These are phyloP conservation scores for Penelope pileata DNA, from an alignment of 2,113 vertebrate species.

Conservation along the genomic window DNA sequence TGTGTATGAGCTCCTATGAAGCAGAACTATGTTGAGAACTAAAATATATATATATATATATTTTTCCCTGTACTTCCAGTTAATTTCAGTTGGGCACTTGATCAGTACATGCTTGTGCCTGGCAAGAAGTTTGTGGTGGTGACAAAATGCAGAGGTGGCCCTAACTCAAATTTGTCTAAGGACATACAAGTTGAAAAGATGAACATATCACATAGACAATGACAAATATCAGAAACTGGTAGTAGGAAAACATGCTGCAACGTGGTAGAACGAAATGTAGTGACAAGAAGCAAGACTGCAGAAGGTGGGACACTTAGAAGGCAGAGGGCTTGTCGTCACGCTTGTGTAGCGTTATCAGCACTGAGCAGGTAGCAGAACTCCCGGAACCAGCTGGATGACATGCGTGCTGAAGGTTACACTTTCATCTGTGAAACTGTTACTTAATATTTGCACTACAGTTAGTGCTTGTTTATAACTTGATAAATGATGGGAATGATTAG, in stretches of 20 bases:
- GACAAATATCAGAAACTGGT: neutral
- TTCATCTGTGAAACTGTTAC: neutral
- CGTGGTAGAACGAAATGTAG: neutral
- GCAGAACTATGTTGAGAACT: neutral
- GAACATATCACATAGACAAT: neutral
- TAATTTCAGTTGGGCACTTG: neutral
- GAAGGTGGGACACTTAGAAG: neutral
- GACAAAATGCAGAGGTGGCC: neutral
- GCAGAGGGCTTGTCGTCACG: neutral
- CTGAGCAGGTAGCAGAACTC: neutral
- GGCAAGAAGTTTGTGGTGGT: neutral
- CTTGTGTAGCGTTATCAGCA: neutral
- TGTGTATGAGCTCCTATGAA: neutral
- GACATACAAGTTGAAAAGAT: neutral
- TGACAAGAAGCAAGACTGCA: neutral
- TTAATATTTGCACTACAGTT: slow-evolving; percentile 1
- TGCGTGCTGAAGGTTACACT: neutral
- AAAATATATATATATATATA: neutral
- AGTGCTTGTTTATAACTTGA: slow-evolving; percentile 21
- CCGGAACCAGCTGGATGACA: slow-evolving; percentile 51
- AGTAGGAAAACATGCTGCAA: neutral
- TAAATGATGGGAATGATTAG: neutral
- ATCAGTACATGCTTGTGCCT: neutral
- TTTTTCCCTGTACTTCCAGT: neutral
- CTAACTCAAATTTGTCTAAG: neutral